phyloP scores from a whole-genome alignment of 2,888 invertebrate genomes.

The Monoplex corrugatus region DNA sequence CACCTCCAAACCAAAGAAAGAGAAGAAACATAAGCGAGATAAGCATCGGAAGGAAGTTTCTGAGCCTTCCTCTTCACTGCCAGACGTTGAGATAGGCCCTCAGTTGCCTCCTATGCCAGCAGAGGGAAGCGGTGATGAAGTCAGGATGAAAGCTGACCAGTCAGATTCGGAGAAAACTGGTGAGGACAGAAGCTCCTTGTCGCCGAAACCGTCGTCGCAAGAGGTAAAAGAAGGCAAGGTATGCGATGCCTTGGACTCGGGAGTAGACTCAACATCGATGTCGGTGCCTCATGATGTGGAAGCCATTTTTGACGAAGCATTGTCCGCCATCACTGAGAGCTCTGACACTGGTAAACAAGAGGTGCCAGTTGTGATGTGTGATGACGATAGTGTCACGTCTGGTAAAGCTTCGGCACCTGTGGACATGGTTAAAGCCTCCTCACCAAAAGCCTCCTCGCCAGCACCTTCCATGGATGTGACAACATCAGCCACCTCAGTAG shows the following conservation, averaged over 20 bases:
- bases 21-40: constrained; percentile 55
- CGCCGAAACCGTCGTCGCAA: not conserved
- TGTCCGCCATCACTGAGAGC: not conserved
- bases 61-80: not conserved
- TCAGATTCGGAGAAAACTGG: not conserved
- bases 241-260: not conserved
- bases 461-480: not conserved
- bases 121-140: not conserved
- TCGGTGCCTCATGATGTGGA: not conserved
- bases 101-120: constrained; percentile 45
- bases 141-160: not conserved
- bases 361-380: not conserved
- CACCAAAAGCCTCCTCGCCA: not conserved
- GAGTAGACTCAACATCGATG: not conserved
- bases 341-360: not conserved
- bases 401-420: not conserved
- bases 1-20: constrained; percentile 48
- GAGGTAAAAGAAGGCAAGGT: not conserved
- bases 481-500: not conserved
- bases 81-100: not conserved
- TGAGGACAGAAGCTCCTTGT: not conserved
- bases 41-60: constrained; percentile 45
- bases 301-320: constrained; percentile 25
- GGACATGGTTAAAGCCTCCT: too few relatives aligned
- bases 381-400: not conserved